Base-by-base conservation (phyloP, 2,888 invertebrate genomes). In the Melanophora roralis region DNA sequence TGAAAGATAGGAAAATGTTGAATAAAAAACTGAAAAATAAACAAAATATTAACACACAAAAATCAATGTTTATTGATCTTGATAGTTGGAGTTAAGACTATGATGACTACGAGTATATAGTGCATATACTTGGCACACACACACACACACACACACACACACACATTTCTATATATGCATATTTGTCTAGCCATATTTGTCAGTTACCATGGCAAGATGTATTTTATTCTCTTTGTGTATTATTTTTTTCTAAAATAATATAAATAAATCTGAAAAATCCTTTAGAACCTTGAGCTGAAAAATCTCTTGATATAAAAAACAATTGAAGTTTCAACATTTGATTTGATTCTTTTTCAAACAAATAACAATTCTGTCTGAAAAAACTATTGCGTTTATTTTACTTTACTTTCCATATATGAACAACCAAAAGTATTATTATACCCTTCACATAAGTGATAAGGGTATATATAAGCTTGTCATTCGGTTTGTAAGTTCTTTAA, bases 31-130 rank as follows among this genome's bases (percentile, higher is more conserved):
- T 34, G 16, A 72, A 55, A 55, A 9, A 16, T 16, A 27, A 34
- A 43, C 43, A 32, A 60, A 60, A 38, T 60, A 53, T 62, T 23
- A 43, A 34, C 32, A 47, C 55, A 59, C 23, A 21, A 60, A 68
- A 68, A 53, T 75, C 68, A 51, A 32, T 75, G 51, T 59, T 60
- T 60, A 67, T 68, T 62, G 68, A 75, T 68, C 53, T 55, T 68
- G 68, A 62, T 68, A 68, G 60, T 75, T 68, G 3, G 6, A 14
- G 43, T 32, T 32, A 14, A 32, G 27, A 27, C 27, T 27, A 27
- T 12, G 12, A 12, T 34, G 11, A 36, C 7, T 14, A 43, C 6
- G 12, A 3, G 5, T 27, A 32, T 36, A 8, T 36, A 8, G 8
- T 16, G 38, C n/a, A 16, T 3, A 43, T 19, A 36, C 9, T 11